Evolutionary conservation across 2,888 invertebrate species (phyloP).

Genomic region (Vanessa cardui): DNA sequence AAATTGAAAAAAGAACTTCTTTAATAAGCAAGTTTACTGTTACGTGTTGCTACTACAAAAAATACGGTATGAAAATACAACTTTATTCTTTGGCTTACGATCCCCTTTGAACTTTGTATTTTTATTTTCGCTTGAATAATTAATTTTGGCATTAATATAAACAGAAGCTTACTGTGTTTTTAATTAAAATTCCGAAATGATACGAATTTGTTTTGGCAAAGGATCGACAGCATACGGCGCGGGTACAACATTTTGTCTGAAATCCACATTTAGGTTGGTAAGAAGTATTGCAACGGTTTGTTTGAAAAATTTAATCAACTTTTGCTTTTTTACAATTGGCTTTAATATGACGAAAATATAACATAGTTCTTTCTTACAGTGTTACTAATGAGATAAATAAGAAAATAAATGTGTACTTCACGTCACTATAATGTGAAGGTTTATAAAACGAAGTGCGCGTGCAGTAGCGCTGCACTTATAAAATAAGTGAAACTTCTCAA

Average conservation of each 20-base stretch:
- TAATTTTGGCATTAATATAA: too few relatives aligned
- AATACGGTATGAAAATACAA: too few relatives aligned
- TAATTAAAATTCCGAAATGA: background rate
- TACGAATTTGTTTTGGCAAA: slow-evolving; percentile 1
- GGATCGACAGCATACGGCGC: background rate
- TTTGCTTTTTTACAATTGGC: slow-evolving; percentile 20
- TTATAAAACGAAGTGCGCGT: too few relatives aligned
- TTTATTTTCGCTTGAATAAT: too few relatives aligned
- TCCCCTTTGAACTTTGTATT: too few relatives aligned
- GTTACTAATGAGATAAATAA: background rate
- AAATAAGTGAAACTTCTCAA: too few relatives aligned
- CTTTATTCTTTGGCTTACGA: too few relatives aligned
- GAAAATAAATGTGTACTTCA: background rate
- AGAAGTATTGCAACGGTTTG: background rate
- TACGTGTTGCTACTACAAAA: too few relatives aligned
- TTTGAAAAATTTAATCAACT: background rate
- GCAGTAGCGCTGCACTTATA: too few relatives aligned
- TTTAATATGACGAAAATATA: slow-evolving; percentile 8
- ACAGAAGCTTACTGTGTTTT: background rate
- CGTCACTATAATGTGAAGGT: background rate
- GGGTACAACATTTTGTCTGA: background rate
- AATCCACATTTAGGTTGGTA: background rate
- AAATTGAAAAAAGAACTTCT: too few relatives aligned
- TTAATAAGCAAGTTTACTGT: too few relatives aligned
- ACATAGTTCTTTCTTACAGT: slow-evolving; percentile 13